phyloP scores from a whole-genome alignment of 2,113 vertebrate species.

The Scytalopus superciliaris region DNA sequence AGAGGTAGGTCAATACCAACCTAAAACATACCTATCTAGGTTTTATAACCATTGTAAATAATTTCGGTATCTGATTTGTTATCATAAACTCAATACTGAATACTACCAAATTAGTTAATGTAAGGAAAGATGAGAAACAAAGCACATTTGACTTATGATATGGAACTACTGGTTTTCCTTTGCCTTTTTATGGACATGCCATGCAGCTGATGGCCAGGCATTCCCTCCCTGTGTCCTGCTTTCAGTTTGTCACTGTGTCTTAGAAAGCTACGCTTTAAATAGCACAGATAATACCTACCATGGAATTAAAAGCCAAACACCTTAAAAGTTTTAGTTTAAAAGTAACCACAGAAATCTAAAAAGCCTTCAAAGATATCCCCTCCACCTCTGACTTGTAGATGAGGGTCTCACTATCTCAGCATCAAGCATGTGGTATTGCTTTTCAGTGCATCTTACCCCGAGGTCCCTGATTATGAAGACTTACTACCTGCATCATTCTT shows the following conservation, averaged over 20 bases:
- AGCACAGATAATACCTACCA: not conserved
- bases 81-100: conserved; percentile 12
- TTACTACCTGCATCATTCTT: not conserved
- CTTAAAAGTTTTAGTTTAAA: not conserved
- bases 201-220: not conserved
- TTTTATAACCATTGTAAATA: not conserved
- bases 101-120: not conserved
- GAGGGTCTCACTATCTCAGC: not conserved
- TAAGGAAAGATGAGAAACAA: not conserved
- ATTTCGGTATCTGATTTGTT: not conserved
- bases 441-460: not conserved
- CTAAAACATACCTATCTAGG: not conserved
- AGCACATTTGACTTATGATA: not conserved
- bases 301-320: not conserved
- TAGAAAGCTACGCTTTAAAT: not conserved
- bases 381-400: not conserved
- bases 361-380: not conserved
- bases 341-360: not conserved
- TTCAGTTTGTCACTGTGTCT: not conserved
- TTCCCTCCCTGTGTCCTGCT: not conserved
- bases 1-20: not conserved
- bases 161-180: not conserved
- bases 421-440: not conserved
- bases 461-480: not conserved
- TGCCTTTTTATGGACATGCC: not conserved